phyloP scores from a whole-genome alignment of 2,888 invertebrate genomes.

The Psylliodes chrysocephalus region DNA sequence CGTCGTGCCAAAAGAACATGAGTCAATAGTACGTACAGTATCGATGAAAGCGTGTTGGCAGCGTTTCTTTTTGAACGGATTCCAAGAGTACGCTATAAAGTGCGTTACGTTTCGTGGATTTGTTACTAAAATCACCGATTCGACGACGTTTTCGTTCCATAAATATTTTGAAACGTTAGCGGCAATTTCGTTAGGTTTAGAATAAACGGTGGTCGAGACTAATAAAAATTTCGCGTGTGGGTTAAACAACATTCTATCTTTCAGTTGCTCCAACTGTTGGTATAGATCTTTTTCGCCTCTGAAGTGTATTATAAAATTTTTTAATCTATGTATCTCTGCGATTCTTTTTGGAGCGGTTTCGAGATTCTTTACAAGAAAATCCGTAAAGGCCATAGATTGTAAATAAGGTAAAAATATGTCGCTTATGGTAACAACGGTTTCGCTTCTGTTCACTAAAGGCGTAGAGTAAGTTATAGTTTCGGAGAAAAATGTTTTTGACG shows the following conservation, averaged over 20 bases:
- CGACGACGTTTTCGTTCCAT: conserved; percentile 21
- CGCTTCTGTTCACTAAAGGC: no score
- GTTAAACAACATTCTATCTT: conserved; percentile 26
- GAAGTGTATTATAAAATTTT: conserved; percentile 32
- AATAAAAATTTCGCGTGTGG: conserved; percentile 48
- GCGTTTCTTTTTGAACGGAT: conserved; percentile 12
- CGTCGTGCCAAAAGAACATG: conserved; percentile 28
- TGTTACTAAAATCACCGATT: conserved; percentile 26
- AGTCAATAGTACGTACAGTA: conserved; percentile 2
- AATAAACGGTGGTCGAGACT: conserved; percentile 44
- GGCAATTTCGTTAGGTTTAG: conserved; percentile 37
- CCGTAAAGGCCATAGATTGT: not conserved
- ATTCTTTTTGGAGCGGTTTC: not conserved
- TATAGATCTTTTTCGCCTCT: conserved; percentile 17
- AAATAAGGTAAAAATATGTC: no score
- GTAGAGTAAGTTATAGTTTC: no score
- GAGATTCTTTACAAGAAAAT: conserved; percentile 16
- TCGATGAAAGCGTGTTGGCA: conserved; percentile 17
- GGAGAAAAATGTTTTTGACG: no score
- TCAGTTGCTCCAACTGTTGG: conserved; percentile 7
- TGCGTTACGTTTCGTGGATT: conserved; percentile 20
- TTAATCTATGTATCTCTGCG: not conserved
- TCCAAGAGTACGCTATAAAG: conserved; percentile 30
- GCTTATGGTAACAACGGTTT: no score
- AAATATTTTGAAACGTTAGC: conserved; percentile 9